Conservation (phyloP, 2,888 invertebrate species). For the Eulithis prunata region DNA sequence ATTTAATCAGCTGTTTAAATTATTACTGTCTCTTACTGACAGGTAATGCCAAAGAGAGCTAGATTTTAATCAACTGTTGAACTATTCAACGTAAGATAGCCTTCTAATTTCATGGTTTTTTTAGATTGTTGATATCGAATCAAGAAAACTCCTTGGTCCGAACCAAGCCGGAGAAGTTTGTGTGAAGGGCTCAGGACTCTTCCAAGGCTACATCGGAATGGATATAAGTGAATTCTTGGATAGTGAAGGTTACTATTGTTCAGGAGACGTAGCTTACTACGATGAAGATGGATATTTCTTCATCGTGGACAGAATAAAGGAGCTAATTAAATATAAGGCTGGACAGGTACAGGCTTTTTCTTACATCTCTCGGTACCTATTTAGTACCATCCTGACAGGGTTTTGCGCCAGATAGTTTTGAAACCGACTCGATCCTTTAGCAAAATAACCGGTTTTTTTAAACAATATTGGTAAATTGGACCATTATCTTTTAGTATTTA, state of each 20-base stretch:
- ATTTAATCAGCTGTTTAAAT: too few relatives aligned
- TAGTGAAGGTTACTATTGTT: conserved; percentile 66
- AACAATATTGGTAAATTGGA: too few relatives aligned
- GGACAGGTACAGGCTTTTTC: conserved; percentile 54
- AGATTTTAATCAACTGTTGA: neutral
- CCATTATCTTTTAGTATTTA: too few relatives aligned
- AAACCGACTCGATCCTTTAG: too few relatives aligned
- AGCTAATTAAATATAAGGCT: conserved; percentile 71
- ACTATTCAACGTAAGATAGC: too few relatives aligned
- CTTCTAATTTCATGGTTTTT: conserved; percentile 11
- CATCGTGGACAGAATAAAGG: conserved; percentile 68
- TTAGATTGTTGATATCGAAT: conserved; percentile 64
- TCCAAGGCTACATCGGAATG: conserved; percentile 64
- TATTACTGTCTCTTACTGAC: too few relatives aligned
- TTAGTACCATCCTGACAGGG: too few relatives aligned
- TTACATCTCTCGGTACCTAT: too few relatives aligned
- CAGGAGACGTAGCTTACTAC: conserved; percentile 69
- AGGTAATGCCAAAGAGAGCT: too few relatives aligned
- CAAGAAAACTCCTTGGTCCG: conserved; percentile 59
- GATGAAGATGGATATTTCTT: conserved; percentile 68
- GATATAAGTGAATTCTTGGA: conserved; percentile 56
- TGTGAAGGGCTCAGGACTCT: conserved; percentile 62
- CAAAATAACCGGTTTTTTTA: too few relatives aligned
- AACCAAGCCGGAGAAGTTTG: conserved; percentile 65
- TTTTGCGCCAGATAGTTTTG: too few relatives aligned